Evolutionary conservation across 2,888 invertebrate genomes (phyloP), one percentile per base, ranked within the genome.

Genomic region (Mythimna pallens): DNA sequence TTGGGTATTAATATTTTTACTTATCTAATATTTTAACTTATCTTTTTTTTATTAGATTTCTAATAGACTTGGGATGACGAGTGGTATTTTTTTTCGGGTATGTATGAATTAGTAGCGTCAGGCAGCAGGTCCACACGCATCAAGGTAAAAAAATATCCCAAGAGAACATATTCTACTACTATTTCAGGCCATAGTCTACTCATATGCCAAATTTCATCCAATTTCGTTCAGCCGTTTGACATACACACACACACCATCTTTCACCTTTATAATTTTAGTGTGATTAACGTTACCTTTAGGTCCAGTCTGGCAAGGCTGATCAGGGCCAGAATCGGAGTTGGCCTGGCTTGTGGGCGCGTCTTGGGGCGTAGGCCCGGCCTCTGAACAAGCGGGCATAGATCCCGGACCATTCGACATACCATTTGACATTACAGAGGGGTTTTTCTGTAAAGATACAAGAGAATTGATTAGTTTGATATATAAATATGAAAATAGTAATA

Each of bases 361-460:
- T 76, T 85, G 85, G 17, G 87, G 72, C 58, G 85, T 63, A 22
- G 90, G 89, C 20, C 86, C 87, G 9, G 94, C 91, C 73, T 96
- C 96, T 1, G 96, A 93, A 83, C 96, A 96, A 34, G 96, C 92
- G 68, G 94, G 92, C 90, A 94, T 85, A 63, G 90, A 90, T 14
- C 92, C 91, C 34, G 93, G 93, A 2, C 96, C 96, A 86, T 95
- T 96, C 3, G 94, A 86, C 95, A 96, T 95, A 80, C 96, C 96
- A 80, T 96, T 96, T 17, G 95, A 92, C 95, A 95, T 96, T 92
- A 96, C 94, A 88, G 95, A 95, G 94, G 96, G 89, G 95, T 94
- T 96, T 96, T 96, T 96, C 96, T 96, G 87, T 0, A 90, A 88
- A 1, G 4, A 12, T 57, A 20, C 12, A 10, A 12, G 1, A 59